A percentile compares a stretch with the other conserved stretches of the same genome.
Evolutionary conservation across 2,888 invertebrate species (phyloP).

Genomic region (Ophonus ardosiacus): DNA sequence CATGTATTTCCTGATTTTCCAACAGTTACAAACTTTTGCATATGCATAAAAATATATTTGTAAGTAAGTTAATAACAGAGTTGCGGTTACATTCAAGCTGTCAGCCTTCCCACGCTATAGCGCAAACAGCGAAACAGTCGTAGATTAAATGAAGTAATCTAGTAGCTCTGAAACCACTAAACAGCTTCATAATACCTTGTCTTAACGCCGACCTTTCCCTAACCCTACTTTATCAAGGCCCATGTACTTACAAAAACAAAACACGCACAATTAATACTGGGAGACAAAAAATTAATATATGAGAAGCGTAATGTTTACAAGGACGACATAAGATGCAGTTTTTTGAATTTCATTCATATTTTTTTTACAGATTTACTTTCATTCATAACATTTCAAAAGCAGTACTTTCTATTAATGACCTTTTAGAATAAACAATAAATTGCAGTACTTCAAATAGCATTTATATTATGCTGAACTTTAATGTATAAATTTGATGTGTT

Average conservation of each 20-base stretch:
- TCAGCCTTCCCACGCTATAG: neutral
- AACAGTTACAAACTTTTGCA: too few species aligned
- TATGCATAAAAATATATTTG: neutral
- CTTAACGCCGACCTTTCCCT: conserved; percentile 1
- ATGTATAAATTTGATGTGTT: too few species aligned
- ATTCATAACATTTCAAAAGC: too few species aligned
- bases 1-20: too few species aligned
- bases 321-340: neutral
- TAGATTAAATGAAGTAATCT: conserved; percentile 30
- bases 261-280: neutral
- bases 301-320: neutral
- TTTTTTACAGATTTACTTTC: too few species aligned
- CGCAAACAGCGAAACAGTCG: neutral
- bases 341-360: neutral
- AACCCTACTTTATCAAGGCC: conserved; percentile 32
- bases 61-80: neutral
- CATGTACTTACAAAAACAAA: neutral
- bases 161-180: conserved; percentile 44
- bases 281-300: neutral
- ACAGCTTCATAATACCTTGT: conserved; percentile 25
- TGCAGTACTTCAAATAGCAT: too few species aligned
- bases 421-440: too few species aligned
- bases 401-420: too few species aligned
- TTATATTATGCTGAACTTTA: too few species aligned
- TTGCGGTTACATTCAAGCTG: neutral